Conservation (phyloP, 2,888 invertebrate species). For the Caenorhabditis panamensis region DNA sequence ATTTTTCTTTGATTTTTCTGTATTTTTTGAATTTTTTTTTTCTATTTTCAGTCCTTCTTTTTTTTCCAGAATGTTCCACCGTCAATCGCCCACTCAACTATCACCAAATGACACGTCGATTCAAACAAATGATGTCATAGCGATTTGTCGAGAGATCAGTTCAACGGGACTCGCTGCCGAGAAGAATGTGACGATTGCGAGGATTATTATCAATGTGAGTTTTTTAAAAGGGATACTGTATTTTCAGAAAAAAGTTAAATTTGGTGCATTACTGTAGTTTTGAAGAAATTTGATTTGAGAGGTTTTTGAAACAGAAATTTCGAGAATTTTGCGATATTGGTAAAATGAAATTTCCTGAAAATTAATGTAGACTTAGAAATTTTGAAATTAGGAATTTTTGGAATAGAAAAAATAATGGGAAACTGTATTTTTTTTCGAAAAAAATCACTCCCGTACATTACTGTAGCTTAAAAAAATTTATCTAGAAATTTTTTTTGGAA, state of each 20-base stretch:
- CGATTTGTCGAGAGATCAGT: slow-evolving; percentile 58
- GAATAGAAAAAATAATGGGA: not conserved
- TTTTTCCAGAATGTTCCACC: slow-evolving; percentile 35
- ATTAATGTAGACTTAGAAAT: not conserved
- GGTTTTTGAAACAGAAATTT: no score
- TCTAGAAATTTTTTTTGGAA: no score
- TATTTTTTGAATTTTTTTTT: not conserved
- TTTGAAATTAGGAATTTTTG: not conserved
- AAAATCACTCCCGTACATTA: no score
- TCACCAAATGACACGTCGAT: not conserved
- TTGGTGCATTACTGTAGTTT: no score
- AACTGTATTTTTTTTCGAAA: not conserved
- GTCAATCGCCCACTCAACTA: not conserved
- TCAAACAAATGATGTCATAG: slow-evolving; percentile 18
- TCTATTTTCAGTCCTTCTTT: not conserved
- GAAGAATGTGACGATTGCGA: slow-evolving; percentile 37
- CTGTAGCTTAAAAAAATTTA: no score
- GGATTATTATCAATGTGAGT: slow-evolving; percentile 53
- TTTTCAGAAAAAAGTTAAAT: no score
- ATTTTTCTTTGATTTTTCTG: slow-evolving; percentile 15
- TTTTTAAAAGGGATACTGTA: not conserved
- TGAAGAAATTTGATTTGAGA: no score
- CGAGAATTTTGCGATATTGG: no score
- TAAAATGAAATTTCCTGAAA: not conserved
- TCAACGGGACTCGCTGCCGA: slow-evolving; percentile 31